Evolutionary conservation across 92 coral and sea anemone genomes (phyloP).

Genomic region (Bergia sp.): DNA sequence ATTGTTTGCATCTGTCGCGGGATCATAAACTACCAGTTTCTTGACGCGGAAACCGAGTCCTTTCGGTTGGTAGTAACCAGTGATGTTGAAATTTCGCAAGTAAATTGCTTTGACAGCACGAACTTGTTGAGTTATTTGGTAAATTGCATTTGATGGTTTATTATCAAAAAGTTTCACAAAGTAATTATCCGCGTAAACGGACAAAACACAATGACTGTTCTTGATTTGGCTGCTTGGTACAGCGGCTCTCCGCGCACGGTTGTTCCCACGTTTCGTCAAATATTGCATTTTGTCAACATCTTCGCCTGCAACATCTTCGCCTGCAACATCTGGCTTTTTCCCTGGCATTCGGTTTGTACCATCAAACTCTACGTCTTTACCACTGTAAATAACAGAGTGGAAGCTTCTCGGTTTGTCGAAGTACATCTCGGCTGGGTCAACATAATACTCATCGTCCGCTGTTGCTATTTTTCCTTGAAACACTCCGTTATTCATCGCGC

Average conservation of each 20-base stretch:
- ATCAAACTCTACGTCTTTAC: slow-evolving; percentile 75
- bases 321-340: slow-evolving; percentile 41
- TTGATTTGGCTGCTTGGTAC: slow-evolving; percentile 9
- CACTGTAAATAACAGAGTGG: slow-evolving; percentile 93
- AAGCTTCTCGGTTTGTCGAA: slow-evolving; percentile 67
- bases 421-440: slow-evolving; percentile 89
- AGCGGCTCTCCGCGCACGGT: slow-evolving; percentile 69
- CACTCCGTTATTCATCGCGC: slow-evolving; percentile 80
- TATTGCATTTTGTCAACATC: neutral
- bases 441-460: slow-evolving; percentile 71
- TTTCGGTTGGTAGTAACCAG: slow-evolving; percentile 63
- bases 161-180: slow-evolving; percentile 78
- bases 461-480: slow-evolving; percentile 91
- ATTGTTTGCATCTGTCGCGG: slow-evolving; percentile 21
- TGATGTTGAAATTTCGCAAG: slow-evolving; percentile 66
- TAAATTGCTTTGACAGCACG: slow-evolving; percentile 84
- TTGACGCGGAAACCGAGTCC: slow-evolving; percentile 86
- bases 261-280: neutral
- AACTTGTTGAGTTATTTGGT: slow-evolving; percentile 79
- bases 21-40: slow-evolving; percentile 68
- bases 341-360: slow-evolving; percentile 50
- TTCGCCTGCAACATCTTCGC: slow-evolving; percentile 44
- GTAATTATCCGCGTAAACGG: slow-evolving; percentile 80
- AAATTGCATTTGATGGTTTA: slow-evolving; percentile 74
- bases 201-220: slow-evolving; percentile 74